Evolutionary conservation across 1,140 invertebrate genomes (phyloP).

Genomic region (Doryteuthis pealeii): DNA sequence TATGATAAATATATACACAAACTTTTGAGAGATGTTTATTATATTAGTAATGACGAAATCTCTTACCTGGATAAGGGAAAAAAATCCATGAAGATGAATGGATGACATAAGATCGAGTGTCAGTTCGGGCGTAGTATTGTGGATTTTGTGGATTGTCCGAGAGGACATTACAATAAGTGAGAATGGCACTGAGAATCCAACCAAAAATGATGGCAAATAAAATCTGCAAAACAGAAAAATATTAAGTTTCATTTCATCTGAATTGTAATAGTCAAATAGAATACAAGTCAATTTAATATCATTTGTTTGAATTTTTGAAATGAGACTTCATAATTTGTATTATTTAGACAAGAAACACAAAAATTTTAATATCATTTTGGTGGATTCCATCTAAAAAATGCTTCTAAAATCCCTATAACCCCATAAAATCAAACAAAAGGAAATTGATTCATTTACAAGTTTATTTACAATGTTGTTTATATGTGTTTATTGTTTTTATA

Average conservation of each 20-base stretch:
- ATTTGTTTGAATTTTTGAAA: neutral
- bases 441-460: too few relatives aligned
- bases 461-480: too few relatives aligned
- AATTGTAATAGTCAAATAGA: neutral
- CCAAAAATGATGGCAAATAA: slow-evolving; percentile 43
- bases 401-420: too few relatives aligned
- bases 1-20: too few relatives aligned
- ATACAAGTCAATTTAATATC: neutral
- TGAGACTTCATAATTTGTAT: too few relatives aligned
- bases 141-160: slow-evolving; percentile 26
- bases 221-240: slow-evolving; percentile 27
- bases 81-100: slow-evolving; percentile 39
- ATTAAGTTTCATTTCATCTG: neutral
- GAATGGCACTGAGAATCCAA: slow-evolving; percentile 39
- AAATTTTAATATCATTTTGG: too few relatives aligned
- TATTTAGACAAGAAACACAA: too few relatives aligned
- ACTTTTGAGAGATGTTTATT: too few relatives aligned
- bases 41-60: too few relatives aligned
- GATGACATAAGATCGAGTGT: slow-evolving; percentile 34
- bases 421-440: too few relatives aligned
- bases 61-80: slow-evolving; percentile 44
- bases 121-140: slow-evolving; percentile 41
- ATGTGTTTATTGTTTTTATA: too few relatives aligned
- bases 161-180: slow-evolving; percentile 34
- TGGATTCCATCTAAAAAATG: too few relatives aligned